Evolutionary conservation across 2,888 invertebrate genomes (phyloP).

Genomic region (Dascillus cervinus): DNA sequence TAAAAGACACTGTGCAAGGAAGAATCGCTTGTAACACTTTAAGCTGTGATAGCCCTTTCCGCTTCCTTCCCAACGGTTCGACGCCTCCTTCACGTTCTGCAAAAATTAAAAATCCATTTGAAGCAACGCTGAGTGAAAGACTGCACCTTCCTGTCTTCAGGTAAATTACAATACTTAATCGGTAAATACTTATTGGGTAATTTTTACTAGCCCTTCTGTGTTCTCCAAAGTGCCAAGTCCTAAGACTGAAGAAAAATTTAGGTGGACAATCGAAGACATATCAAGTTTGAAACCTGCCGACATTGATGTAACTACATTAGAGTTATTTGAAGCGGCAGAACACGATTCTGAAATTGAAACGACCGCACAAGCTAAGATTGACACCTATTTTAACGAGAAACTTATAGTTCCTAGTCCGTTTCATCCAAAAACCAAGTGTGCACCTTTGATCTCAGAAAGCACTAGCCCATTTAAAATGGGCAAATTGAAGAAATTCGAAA

Average conservation of each 20-base stretch:
- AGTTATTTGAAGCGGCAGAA: constrained; percentile 53
- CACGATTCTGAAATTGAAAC: constrained; percentile 58
- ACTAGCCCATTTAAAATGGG: constrained; percentile 11
- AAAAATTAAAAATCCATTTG: constrained; percentile 61
- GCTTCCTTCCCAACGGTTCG: constrained; percentile 38
- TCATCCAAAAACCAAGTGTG: constrained; percentile 17
- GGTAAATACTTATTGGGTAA: no score
- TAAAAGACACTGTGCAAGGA: constrained; percentile 10
- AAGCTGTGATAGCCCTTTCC: constrained; percentile 35
- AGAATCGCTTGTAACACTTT: constrained; percentile 14
- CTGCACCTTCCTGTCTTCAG: constrained; percentile 64
- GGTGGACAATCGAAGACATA: constrained; percentile 65
- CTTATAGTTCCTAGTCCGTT: constrained; percentile 41
- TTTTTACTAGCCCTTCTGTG: constrained; percentile 42
- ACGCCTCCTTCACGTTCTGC: constrained; percentile 53
- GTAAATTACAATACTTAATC: no score
- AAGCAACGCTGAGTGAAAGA: constrained; percentile 54
- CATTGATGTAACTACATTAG: constrained; percentile 56
- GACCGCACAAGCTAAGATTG: constrained; percentile 60
- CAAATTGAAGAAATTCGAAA: constrained; percentile 2
- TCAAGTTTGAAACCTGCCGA: constrained; percentile 60
- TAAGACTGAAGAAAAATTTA: constrained; percentile 45
- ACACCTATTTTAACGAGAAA: constrained; percentile 42
- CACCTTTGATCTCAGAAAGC: constrained; percentile 16
- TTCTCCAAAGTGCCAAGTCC: constrained; percentile 37